phyloP scores from a whole-genome alignment of 2,888 invertebrate genomes.

The Mechanitis mazaeus region DNA sequence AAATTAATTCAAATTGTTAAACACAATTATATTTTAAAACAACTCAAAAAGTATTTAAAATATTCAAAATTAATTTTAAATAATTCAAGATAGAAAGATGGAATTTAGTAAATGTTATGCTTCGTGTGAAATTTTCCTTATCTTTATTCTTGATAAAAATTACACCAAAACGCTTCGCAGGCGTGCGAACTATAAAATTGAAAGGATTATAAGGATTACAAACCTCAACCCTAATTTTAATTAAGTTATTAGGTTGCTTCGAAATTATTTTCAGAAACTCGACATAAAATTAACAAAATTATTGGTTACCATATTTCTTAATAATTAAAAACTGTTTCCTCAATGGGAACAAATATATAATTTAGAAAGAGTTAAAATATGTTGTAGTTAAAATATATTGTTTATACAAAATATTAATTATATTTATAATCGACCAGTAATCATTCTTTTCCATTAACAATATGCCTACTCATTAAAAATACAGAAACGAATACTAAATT shows the following conservation, averaged over 20 bases:
- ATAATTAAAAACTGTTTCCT: not conserved
- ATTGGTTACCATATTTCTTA: not conserved
- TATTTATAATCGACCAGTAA: no score
- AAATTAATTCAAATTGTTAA: no score
- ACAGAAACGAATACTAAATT: no score
- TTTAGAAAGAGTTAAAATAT: no score
- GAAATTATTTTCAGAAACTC: not conserved
- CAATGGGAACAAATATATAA: no score
- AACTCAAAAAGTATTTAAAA: no score
- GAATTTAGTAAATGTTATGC: constrained; percentile 16
- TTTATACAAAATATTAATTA: no score
- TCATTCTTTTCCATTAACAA: no score
- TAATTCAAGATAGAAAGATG: constrained; percentile 9
- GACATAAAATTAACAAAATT: not conserved
- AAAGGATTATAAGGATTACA: constrained; percentile 25
- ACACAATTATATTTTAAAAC: no score
- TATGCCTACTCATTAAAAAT: no score
- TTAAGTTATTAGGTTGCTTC: constrained; percentile 22
- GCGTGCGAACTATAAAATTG: constrained; percentile 24
- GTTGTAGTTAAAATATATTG: no score
- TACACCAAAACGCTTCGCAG: constrained; percentile 11
- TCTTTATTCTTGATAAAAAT: constrained; percentile 15
- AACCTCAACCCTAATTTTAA: constrained; percentile 22
- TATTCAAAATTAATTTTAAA: no score
- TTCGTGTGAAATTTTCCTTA: constrained; percentile 13